Base-by-base conservation (phyloP, 2,888 invertebrate species). In the Leptinotarsa tumamoca region DNA sequence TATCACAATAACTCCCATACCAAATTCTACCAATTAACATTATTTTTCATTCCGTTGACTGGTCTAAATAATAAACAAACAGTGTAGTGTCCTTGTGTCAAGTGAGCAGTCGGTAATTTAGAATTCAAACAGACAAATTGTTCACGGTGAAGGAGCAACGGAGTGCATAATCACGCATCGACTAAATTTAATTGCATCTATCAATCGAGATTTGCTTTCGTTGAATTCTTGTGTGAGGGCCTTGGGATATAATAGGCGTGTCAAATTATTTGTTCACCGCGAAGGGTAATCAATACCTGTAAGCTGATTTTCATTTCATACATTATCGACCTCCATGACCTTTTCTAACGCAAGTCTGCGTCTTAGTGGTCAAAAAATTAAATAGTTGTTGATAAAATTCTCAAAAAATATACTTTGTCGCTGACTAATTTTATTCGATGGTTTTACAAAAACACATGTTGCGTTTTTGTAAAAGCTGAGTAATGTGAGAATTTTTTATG, bases 131-230 rank as follows among this genome's bases (percentile, higher is more conserved):
- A 74, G 74, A 74, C 71, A 74, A 74, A 74, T 74, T 71, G 70
- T 74, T 74, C 74, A 71, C 71, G 71, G 71, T 70, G 67, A 67
- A 56, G 56, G 74, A 70, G 71, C 74, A 74, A 33, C 74, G 71
- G 56, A 70, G 74, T 74, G 74, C 71, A 74, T 74, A 74, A 74
- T 74, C 71, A 56, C 71, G 70, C 71, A 74, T 71, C 71, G 70
- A 67, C 67, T 54, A 68, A 74, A 67, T 71, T 74, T 74, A 74
- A 74, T 74, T 74, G 54, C 71, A 66, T 70, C 74, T 49, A 74
- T 74, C 74, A 74, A 71, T 74, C 71, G 71, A 71, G 67, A 67
- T 70, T 71, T 74, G 58, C 71, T 70, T 71, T 67, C 70, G 70
- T 67, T 67, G 58, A 58, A 70, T 70, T 58, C 70, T 58, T 49